A percentile compares a stretch with the other conserved stretches of the same genome.
phyloP scores from a whole-genome alignment of 2,888 invertebrate genomes.

The Aspidiotus destructor region DNA sequence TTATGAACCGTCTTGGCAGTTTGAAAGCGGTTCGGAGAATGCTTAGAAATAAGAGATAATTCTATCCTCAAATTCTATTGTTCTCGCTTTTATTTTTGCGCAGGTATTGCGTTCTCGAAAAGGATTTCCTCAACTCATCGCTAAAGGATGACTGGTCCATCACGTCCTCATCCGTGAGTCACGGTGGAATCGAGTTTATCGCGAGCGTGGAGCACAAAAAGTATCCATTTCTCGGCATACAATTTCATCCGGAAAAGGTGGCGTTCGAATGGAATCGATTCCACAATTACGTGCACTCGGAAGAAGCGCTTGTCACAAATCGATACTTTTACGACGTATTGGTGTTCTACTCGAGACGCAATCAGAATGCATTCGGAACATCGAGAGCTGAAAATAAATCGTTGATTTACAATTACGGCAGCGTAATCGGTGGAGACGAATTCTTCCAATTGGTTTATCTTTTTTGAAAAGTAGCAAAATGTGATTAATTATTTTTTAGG shows the following conservation, averaged over 20 bases:
- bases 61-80: background rate
- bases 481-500: too few relatives aligned
- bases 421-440: too few relatives aligned
- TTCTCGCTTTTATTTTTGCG: background rate
- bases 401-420: constrained; percentile 13
- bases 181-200: constrained; percentile 32
- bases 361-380: constrained; percentile 20
- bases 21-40: too few relatives aligned
- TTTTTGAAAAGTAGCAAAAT: too few relatives aligned
- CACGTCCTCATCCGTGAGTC: constrained; percentile 3
- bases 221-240: constrained; percentile 35
- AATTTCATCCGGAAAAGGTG: constrained; percentile 36
- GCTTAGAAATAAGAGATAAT: too few relatives aligned
- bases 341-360: constrained; percentile 27
- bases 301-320: constrained; percentile 24
- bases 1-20: too few relatives aligned
- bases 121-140: background rate
- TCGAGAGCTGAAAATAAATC: background rate
- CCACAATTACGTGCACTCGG: constrained; percentile 21
- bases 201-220: constrained; percentile 34
- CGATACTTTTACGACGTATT: constrained; percentile 34
- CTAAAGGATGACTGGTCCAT: constrained; percentile 18
- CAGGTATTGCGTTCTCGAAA: constrained; percentile 6
- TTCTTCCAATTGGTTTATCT: too few relatives aligned
- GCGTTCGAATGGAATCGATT: constrained; percentile 25